These are phyloP conservation scores for Nixonia krombeini DNA, from an alignment of 1,140 invertebrate species.

Conservation along the genomic window DNA sequence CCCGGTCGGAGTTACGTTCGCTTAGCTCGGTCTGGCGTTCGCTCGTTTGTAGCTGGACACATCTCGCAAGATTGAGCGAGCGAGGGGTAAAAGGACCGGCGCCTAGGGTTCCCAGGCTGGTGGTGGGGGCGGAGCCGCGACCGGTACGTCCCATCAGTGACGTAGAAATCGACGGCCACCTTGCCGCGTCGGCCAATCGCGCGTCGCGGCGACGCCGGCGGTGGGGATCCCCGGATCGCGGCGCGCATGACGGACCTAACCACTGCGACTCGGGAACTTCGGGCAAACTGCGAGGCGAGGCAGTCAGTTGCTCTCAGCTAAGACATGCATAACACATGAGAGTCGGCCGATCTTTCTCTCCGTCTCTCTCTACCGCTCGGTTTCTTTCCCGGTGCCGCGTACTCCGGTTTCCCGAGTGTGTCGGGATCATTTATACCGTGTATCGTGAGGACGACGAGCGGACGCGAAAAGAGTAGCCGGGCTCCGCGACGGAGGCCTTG, in stretches of 20 bases:
- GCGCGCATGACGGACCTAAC: conserved; percentile 64
- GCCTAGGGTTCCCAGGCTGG: conserved; percentile 47
- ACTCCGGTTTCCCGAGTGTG: conserved; percentile 3
- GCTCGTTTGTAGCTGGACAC: conserved; percentile 38
- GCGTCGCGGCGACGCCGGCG: no score
- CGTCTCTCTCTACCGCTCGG: conserved; percentile 47
- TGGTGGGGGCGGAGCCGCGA: conserved; percentile 48
- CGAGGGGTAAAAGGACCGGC: conserved; percentile 58
- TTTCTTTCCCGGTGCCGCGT: conserved; percentile 40
- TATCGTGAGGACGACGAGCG: conserved; percentile 40
- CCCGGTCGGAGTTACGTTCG: conserved; percentile 40
- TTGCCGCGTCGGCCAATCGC: conserved; percentile 61
- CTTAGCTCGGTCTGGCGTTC: conserved; percentile 33
- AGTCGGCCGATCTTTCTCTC: conserved; percentile 61
- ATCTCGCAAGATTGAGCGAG: conserved; percentile 61
- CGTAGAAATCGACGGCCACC: conserved; percentile 69
- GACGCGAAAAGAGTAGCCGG: conserved; percentile 27
- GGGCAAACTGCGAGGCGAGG: conserved; percentile 68
- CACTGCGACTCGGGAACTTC: conserved; percentile 63
- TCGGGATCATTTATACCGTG: conserved; percentile 39
- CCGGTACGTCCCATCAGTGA: conserved; percentile 62
- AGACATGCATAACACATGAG: conserved; percentile 76
- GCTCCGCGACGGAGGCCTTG: conserved; percentile 4
- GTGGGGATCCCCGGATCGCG: conserved; percentile 56
- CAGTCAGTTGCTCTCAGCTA: conserved; percentile 72